Evolutionary conservation across 2,113 vertebrate genomes (phyloP).

Genomic region (Periophthalmus modestus): DNA sequence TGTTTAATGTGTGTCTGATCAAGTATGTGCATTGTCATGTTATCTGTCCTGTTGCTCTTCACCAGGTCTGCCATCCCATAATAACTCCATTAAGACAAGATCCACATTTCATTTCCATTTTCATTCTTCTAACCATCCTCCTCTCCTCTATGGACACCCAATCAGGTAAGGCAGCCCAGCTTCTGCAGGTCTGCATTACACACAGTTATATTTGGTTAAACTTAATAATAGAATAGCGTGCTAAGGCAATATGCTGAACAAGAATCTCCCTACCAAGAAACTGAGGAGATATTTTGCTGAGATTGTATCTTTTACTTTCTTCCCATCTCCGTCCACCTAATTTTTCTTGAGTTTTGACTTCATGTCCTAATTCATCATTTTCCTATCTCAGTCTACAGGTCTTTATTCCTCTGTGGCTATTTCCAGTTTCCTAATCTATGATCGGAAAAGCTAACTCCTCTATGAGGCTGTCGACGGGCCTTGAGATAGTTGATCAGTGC

Average conservation of each 20-base stretch:
- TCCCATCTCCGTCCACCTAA: slow-evolving; percentile 17
- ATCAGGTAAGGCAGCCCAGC: slow-evolving; percentile 62
- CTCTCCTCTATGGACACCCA: slow-evolving; percentile 40
- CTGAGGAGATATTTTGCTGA: slow-evolving; percentile 5
- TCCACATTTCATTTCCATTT: slow-evolving; percentile 51
- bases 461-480: slow-evolving; percentile 37
- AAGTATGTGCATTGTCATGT: slow-evolving; percentile 32
- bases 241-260: background rate
- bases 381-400: slow-evolving; percentile 11
- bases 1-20: slow-evolving; percentile 25
- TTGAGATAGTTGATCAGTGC: slow-evolving; percentile 51
- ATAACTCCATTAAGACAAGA: slow-evolving; percentile 47
- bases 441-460: slow-evolving; percentile 30
- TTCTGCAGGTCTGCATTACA: slow-evolving; percentile 6
- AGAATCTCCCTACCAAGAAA: slow-evolving; percentile 1
- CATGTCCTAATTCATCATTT: slow-evolving; percentile 26
- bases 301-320: slow-evolving; percentile 4
- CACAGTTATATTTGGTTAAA: slow-evolving; percentile 19
- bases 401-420: slow-evolving; percentile 23
- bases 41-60: slow-evolving; percentile 40
- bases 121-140: slow-evolving; percentile 41
- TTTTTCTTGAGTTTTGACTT: slow-evolving; percentile 27
- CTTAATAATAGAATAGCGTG: background rate
- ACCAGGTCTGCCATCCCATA: slow-evolving; percentile 52
- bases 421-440: slow-evolving; percentile 45